These are phyloP conservation scores for Phrynocephalus forsythii DNA, from an alignment of 2,797 vertebrate genomes.

Conservation along the genomic window DNA sequence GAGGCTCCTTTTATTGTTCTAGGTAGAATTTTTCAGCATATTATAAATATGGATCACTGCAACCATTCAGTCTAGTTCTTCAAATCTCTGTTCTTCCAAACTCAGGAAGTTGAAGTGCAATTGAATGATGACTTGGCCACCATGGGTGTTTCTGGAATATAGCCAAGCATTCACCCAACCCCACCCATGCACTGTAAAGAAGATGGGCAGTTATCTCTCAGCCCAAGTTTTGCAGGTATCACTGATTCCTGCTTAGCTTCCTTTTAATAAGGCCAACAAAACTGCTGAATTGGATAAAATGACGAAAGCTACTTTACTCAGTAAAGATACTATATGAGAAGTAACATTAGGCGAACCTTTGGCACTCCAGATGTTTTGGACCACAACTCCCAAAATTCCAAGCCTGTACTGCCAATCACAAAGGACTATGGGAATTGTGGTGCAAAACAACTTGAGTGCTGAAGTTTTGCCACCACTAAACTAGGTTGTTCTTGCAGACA, in stretches of 20 bases:
- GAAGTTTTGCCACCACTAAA: no score
- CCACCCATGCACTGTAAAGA: neutral
- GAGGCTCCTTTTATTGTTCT: no score
- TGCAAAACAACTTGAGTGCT: no score
- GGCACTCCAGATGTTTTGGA: no score
- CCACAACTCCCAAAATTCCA: no score
- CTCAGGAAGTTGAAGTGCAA: neutral
- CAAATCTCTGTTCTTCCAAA: slow-evolving; percentile 19
- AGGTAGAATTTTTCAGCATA: neutral
- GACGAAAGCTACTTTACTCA: neutral
- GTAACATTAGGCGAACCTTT: no score
- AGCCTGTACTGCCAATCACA: no score
- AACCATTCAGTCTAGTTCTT: neutral
- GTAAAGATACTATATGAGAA: no score
- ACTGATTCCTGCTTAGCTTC: neutral
- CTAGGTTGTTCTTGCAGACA: no score
- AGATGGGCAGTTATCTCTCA: neutral
- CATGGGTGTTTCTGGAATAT: neutral
- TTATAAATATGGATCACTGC: neutral
- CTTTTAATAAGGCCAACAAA: neutral
- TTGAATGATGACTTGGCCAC: neutral
- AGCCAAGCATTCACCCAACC: neutral
- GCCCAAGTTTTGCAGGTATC: neutral
- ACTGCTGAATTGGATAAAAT: neutral
- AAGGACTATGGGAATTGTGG: no score